Conservation (phyloP, 2,113 vertebrate species). For the Brachypodius melanocephalos region DNA sequence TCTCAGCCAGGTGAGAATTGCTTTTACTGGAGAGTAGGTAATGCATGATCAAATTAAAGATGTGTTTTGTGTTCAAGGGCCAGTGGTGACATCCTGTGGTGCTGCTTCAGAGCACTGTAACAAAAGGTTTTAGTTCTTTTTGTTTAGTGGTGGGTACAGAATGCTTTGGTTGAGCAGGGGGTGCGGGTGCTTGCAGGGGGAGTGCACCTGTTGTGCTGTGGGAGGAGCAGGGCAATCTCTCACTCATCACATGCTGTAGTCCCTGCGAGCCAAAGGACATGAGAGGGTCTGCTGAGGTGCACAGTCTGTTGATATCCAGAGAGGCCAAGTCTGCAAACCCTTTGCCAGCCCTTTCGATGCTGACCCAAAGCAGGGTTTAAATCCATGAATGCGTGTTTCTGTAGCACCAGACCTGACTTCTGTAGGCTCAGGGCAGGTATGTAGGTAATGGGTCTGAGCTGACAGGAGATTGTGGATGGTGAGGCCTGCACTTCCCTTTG, state of each 20-base stretch:
- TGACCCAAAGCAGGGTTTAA: neutral
- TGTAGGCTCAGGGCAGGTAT: neutral
- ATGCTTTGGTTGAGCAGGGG: neutral
- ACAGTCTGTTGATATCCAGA: neutral
- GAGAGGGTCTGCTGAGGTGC: neutral
- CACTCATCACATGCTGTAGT: neutral
- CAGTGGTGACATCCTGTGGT: neutral
- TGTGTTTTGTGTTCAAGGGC: neutral
- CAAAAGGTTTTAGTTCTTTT: neutral
- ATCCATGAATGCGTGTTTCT: neutral
- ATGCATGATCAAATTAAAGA: fast-evolving
- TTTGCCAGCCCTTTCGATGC: neutral
- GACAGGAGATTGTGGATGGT: neutral
- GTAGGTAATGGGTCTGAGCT: neutral
- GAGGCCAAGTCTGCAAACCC: neutral
- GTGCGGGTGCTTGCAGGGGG: neutral
- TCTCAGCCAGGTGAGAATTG: constrained; percentile 36
- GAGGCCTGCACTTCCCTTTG: neutral
- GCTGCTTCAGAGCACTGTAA: neutral
- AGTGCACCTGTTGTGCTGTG: neutral
- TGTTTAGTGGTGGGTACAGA: neutral
- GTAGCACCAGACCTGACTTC: neutral
- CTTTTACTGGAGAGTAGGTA: neutral
- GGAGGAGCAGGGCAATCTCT: neutral
- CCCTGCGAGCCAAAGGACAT: neutral